Conservation (phyloP, 23 tunicate genomes). For the Botrylloides violaceus region DNA sequence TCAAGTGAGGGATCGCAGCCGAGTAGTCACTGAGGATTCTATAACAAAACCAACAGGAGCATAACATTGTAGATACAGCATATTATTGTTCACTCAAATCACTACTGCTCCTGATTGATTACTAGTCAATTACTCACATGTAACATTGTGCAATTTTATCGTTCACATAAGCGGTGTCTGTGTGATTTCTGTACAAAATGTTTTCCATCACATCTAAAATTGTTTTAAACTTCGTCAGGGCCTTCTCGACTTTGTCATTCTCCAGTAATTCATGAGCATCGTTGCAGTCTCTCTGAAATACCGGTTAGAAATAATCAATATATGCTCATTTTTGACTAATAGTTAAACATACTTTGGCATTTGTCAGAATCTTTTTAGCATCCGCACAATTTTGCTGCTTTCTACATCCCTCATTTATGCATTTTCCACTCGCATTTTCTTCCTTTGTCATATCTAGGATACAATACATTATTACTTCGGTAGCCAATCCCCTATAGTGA, state of each 20-base stretch:
- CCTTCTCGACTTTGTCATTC: neutral
- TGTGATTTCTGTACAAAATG: constrained; percentile 39
- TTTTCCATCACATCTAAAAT: neutral
- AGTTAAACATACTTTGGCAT: too few species aligned
- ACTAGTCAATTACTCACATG: constrained; percentile 12
- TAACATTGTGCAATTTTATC: constrained; percentile 52
- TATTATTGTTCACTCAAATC: too few species aligned
- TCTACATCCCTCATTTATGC: constrained; percentile 37
- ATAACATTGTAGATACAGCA: too few species aligned
- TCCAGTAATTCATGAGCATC: neutral
- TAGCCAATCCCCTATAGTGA: too few species aligned
- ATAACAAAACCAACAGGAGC: too few species aligned
- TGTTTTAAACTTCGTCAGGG: neutral
- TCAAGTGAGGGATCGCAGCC: constrained; percentile 29
- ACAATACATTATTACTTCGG: too few species aligned
- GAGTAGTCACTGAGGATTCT: neutral
- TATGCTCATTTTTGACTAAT: too few species aligned
- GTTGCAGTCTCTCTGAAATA: neutral
- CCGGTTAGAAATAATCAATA: too few species aligned
- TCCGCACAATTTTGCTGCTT: constrained; percentile 27
- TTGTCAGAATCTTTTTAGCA: neutral
- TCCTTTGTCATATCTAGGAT: too few species aligned
- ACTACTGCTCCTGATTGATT: too few species aligned
- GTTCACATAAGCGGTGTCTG: constrained; percentile 32
- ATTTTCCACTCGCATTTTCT: constrained; percentile 56